These are phyloP conservation scores for Halcyon senegalensis DNA, from an alignment of 2,113 vertebrate genomes.

Conservation along the genomic window DNA sequence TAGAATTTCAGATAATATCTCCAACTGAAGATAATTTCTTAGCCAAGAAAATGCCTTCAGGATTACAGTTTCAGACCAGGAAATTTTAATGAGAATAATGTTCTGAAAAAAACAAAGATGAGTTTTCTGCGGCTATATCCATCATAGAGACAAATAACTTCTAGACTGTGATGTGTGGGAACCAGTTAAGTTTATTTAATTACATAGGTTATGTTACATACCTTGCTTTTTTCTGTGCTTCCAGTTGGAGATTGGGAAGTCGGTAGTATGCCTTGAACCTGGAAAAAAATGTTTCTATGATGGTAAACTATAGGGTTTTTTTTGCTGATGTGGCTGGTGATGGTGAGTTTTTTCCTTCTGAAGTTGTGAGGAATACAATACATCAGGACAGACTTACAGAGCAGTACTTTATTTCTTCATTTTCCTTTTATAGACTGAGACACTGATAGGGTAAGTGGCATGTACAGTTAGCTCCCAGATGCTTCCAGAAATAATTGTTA, in stretches of 20 bases:
- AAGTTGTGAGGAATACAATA: neutral
- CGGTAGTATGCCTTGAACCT: neutral
- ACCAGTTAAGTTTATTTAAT: neutral
- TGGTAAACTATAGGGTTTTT: neutral
- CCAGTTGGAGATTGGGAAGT: neutral
- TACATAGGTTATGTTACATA: neutral
- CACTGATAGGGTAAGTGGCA: neutral
- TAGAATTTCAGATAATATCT: neutral
- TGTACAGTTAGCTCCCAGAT: neutral
- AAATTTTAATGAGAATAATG: neutral
- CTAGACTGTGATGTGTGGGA: neutral
- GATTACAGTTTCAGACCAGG: neutral
- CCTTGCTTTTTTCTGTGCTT: neutral
- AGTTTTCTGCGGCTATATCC: neutral
- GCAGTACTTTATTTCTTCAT: neutral
- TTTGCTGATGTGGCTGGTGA: accelerated
- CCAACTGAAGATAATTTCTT: neutral
- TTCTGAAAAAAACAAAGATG: neutral
- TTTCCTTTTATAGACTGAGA: neutral
- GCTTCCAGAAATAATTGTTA: neutral
- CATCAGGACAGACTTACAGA: neutral
- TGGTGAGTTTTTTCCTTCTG: accelerated
- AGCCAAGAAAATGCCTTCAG: neutral
- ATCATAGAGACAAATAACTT: neutral
- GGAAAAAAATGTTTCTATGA: neutral